Conservation (phyloP, 1,140 invertebrate species). For the Philopotamus ludificatus region DNA sequence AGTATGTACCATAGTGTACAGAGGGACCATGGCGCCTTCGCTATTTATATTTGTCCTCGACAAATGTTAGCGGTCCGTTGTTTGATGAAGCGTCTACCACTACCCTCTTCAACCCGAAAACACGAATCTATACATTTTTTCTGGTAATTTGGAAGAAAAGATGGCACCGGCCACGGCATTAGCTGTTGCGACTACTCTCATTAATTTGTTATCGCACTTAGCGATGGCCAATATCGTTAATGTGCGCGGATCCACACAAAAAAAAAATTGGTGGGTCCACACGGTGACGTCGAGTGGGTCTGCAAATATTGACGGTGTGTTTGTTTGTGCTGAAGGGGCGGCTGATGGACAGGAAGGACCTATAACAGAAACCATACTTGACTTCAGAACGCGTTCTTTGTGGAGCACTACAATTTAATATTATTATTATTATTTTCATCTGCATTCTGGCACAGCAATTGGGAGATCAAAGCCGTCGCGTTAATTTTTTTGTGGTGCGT, state of each 20-base stretch:
- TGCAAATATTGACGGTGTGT: slow-evolving; percentile 27
- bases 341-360: slow-evolving; percentile 15
- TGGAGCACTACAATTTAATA: not conserved
- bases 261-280: not conserved
- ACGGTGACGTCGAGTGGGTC: slow-evolving; percentile 6
- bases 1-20: too few relatives aligned
- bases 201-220: too few relatives aligned
- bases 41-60: slow-evolving; percentile 22
- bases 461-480: too few relatives aligned
- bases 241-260: not conserved
- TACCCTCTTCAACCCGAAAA: not conserved
- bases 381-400: slow-evolving; percentile 5
- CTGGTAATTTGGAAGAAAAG: too few relatives aligned
- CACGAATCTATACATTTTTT: not conserved
- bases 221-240: not conserved
- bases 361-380: slow-evolving; percentile 10
- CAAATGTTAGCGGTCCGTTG: slow-evolving; percentile 12
- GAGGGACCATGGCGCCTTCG: slow-evolving; percentile 16
- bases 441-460: too few relatives aligned
- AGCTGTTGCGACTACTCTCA: too few relatives aligned
- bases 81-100: slow-evolving; percentile 1
- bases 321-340: slow-evolving; percentile 19
- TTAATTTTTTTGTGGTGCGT: too few relatives aligned
- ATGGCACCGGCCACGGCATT: too few relatives aligned
- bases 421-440: not conserved